Evolutionary conservation across 1,140 invertebrate genomes (phyloP).

Genomic region (Neodiprion virginianus): DNA sequence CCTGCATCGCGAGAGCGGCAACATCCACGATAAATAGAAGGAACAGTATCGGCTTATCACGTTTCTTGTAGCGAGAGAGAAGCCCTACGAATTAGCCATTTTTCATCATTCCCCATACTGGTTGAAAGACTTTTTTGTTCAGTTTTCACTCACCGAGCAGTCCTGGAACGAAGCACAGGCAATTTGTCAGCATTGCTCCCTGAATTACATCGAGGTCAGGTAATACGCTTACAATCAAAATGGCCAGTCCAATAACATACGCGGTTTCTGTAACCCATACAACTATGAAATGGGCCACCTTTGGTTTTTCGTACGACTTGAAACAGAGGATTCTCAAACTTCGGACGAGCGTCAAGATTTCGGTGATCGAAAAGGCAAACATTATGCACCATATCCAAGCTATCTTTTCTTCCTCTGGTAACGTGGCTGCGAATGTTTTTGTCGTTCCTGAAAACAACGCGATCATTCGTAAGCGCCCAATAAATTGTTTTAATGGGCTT

Average conservation of each 20-base stretch:
- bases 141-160: slow-evolving; percentile 65
- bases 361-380: slow-evolving; percentile 82
- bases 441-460: slow-evolving; percentile 57
- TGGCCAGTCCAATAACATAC: slow-evolving; percentile 80
- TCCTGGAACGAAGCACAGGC: slow-evolving; percentile 84
- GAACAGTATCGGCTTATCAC: not conserved
- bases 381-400: slow-evolving; percentile 92
- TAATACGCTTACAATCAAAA: slow-evolving; percentile 84
- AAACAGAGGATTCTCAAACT: slow-evolving; percentile 84
- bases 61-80: not conserved
- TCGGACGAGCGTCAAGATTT: slow-evolving; percentile 80
- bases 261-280: slow-evolving; percentile 80
- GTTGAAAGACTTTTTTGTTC: slow-evolving; percentile 13
- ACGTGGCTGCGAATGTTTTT: slow-evolving; percentile 73
- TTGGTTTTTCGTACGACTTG: slow-evolving; percentile 72
- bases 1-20: slow-evolving; percentile 66
- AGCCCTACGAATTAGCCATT: slow-evolving; percentile 11
- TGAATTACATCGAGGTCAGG: slow-evolving; percentile 90
- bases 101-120: slow-evolving; percentile 11
- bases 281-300: slow-evolving; percentile 63
- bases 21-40: slow-evolving; percentile 53
- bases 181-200: slow-evolving; percentile 89
- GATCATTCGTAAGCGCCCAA: not conserved
- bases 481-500: slow-evolving; percentile 15
- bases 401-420: slow-evolving; percentile 77